Conservation (phyloP, 2,888 invertebrate species). For the Zygaena filipendulae region DNA sequence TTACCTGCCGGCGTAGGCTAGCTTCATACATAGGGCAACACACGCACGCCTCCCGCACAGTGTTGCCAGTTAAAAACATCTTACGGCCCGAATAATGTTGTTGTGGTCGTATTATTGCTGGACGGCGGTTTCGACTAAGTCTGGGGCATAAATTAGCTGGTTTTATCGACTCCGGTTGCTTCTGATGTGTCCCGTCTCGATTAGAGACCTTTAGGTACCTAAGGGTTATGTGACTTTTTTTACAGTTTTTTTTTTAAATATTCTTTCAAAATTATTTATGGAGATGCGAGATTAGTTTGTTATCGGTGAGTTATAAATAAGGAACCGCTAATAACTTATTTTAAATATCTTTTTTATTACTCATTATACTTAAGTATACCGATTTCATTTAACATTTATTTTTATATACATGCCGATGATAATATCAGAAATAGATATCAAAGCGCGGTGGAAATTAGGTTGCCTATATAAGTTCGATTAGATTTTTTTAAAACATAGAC, state of each 20-base stretch:
- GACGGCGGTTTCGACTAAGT: constrained; percentile 25
- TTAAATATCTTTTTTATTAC: constrained; percentile 21
- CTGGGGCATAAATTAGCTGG: constrained; percentile 44
- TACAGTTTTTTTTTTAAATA: constrained; percentile 62
- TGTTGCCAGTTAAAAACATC: constrained; percentile 29
- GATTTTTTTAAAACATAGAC: too few relatives aligned
- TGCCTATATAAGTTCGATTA: too few relatives aligned
- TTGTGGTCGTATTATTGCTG: constrained; percentile 38
- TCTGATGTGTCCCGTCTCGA: constrained; percentile 41
- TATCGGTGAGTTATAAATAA: constrained; percentile 52
- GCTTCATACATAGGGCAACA: constrained; percentile 49
- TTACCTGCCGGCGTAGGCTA: constrained; percentile 39
- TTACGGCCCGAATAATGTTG: constrained; percentile 49
- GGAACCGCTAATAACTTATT: constrained; percentile 32
- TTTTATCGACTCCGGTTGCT: constrained; percentile 43
- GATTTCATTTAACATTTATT: too few relatives aligned
- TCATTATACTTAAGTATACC: too few relatives aligned
- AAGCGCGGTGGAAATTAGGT: too few relatives aligned
- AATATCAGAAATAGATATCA: too few relatives aligned
- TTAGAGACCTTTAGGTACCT: constrained; percentile 20
- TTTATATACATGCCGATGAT: too few relatives aligned
- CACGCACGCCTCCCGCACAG: constrained; percentile 26
- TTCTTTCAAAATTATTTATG: constrained; percentile 28
- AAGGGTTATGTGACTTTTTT: too few relatives aligned
- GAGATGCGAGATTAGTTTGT: constrained; percentile 53